These are phyloP conservation scores for Brachionus rotundiformis DNA, from an alignment of 1,140 invertebrate species.

Conservation along the genomic window DNA sequence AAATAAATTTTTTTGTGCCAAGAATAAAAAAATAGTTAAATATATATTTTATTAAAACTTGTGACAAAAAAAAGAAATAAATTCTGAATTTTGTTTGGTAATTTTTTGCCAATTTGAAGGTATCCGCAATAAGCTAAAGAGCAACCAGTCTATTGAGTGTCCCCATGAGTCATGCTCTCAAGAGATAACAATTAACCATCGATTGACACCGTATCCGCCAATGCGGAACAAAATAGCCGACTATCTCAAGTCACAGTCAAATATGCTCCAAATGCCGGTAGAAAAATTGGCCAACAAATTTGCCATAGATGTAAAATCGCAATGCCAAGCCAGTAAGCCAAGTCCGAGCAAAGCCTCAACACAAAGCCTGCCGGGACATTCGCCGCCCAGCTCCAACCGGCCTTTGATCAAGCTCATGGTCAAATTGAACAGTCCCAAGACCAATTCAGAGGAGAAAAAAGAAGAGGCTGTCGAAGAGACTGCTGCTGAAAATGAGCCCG, in stretches of 20 bases:
- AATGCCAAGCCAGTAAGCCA: neutral
- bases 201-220: constrained; percentile 36
- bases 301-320: too few species aligned
- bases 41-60: neutral
- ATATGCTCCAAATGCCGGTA: neutral
- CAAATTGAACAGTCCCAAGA: neutral
- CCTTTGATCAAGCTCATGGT: neutral
- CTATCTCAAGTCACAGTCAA: constrained; percentile 14
- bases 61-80: neutral
- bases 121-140: neutral
- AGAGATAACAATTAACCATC: constrained; percentile 34
- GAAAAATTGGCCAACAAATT: neutral
- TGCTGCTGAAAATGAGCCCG: neutral
- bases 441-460: neutral
- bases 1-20: neutral
- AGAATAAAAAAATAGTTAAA: neutral
- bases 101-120: neutral
- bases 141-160: neutral
- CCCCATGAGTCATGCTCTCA: constrained; percentile 30
- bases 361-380: neutral
- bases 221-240: constrained; percentile 28
- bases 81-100: too few species aligned
- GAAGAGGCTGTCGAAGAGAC: too few species aligned
- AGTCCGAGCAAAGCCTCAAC: neutral
- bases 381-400: neutral